Conservation (phyloP, 2,797 vertebrate genomes). For the Mormyrus hasselquistii region DNA sequence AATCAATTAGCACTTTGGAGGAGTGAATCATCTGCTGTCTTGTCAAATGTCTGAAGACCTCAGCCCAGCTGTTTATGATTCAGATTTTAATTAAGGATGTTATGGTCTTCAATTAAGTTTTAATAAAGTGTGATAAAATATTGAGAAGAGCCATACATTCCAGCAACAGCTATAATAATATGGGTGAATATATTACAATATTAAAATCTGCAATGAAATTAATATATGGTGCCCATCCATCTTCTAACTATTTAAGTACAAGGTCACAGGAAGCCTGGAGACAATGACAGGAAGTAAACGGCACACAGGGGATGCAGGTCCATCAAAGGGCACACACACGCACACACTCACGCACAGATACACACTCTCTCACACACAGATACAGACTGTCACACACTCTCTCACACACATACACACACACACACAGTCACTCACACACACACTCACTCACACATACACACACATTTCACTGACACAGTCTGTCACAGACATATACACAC, state of each 20-base stretch:
- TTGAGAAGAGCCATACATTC: background rate
- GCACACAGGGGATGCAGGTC: background rate
- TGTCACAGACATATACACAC: background rate
- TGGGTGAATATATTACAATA: background rate
- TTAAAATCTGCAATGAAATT: background rate
- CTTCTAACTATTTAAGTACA: background rate
- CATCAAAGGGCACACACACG: background rate
- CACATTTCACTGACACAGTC: too few species aligned
- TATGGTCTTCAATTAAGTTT: background rate
- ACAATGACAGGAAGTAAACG: background rate
- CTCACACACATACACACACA: background rate
- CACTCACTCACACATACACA: background rate
- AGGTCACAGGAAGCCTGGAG: background rate
- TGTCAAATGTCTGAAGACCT: background rate
- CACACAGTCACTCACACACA: background rate
- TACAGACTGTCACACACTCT: background rate
- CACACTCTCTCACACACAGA: too few species aligned
- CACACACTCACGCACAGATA: background rate
- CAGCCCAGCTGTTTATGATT: background rate
- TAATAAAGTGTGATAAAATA: background rate
- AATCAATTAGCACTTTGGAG: background rate
- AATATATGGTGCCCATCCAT: background rate
- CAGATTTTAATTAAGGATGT: slow-evolving; percentile 6
- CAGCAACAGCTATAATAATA: background rate
- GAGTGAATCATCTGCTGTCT: background rate